Conservation (phyloP, 2,113 vertebrate species). For the Notarius lentiginosus region DNA sequence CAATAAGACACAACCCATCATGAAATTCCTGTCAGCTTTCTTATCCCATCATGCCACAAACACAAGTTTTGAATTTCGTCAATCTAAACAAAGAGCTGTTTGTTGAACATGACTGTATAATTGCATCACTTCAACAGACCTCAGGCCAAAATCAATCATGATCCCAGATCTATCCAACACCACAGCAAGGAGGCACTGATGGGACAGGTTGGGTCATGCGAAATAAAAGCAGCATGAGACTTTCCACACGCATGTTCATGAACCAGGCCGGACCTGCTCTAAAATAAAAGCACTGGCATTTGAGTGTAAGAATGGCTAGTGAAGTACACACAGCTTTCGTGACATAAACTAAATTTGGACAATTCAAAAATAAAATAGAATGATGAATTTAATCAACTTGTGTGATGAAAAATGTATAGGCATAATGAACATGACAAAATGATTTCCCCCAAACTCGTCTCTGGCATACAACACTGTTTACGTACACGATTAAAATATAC, state of each 20-base stretch:
- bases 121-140: not conserved
- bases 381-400: not conserved
- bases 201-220: slow-evolving; percentile 1
- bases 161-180: not conserved
- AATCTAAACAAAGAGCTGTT: not conserved
- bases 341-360: not conserved
- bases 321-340: not conserved
- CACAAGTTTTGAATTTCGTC: not conserved
- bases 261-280: not conserved
- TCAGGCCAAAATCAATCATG: not conserved
- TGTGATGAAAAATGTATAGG: not conserved
- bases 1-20: not conserved
- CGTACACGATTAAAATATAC: too few relatives aligned
- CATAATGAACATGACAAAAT: not conserved
- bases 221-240: not conserved
- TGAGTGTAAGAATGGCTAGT: not conserved
- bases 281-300: not conserved
- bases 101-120: not conserved
- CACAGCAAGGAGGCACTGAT: not conserved
- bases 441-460: not conserved
- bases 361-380: not conserved
- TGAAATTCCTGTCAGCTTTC: not conserved
- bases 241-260: not conserved
- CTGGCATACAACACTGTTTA: not conserved
- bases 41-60: not conserved